Conservation (phyloP, 2,113 vertebrate genomes). For the Corythornis madagascariensis region DNA sequence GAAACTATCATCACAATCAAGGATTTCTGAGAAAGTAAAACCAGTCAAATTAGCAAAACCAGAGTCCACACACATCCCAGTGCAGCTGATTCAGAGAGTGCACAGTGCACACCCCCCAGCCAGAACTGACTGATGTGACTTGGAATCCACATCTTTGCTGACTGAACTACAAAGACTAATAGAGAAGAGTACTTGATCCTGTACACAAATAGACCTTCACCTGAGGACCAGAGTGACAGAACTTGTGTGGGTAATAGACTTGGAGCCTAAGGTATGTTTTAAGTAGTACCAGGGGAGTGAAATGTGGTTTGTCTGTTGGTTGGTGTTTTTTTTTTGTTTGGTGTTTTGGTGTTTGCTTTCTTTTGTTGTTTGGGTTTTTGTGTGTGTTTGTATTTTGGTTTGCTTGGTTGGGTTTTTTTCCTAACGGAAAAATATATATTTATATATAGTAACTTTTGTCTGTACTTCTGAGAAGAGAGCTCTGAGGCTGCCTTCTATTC, state of each 20-base stretch:
- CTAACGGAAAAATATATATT: background rate
- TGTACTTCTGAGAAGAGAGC: background rate
- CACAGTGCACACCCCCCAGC: background rate
- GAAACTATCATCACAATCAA: background rate
- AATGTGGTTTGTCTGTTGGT: background rate
- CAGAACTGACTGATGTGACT: background rate
- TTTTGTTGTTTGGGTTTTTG: background rate
- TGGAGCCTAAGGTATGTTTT: background rate
- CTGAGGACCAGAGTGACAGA: background rate
- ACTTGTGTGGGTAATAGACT: background rate
- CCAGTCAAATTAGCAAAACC: background rate
- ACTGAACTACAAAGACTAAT: background rate
- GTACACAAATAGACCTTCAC: background rate
- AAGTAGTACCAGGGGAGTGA: background rate
- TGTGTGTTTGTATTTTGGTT: background rate
- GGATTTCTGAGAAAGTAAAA: background rate
- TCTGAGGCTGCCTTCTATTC: background rate
- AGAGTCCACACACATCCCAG: background rate
- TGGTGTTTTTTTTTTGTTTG: background rate
- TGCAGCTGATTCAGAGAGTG: background rate
- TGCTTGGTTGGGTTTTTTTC: background rate
- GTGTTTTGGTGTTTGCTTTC: background rate
- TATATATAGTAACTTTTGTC: background rate
- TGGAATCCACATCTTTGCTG: background rate
- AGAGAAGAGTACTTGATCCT: background rate